phyloP scores from a whole-genome alignment of 2,888 invertebrate species.

The Cyclophora albipunctata region DNA sequence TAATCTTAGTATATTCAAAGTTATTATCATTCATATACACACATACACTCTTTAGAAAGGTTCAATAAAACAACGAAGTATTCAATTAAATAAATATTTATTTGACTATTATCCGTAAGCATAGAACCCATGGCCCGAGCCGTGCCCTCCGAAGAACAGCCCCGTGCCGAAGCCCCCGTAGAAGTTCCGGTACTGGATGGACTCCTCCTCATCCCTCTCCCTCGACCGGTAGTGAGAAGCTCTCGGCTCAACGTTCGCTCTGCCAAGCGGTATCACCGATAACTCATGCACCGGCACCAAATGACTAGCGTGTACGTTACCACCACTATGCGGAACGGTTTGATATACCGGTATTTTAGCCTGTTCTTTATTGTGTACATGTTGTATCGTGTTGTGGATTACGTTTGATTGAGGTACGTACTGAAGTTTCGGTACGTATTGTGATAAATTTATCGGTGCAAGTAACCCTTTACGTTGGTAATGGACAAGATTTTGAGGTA shows the following conservation, averaged over 20 bases:
- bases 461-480: slow-evolving; percentile 13
- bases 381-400: slow-evolving; percentile 36
- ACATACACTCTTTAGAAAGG: no score
- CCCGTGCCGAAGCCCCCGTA: slow-evolving; percentile 60
- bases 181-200: slow-evolving; percentile 44
- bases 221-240: slow-evolving; percentile 30
- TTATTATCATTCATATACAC: no score
- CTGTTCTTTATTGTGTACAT: slow-evolving; percentile 27
- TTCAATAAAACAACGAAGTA: slow-evolving; percentile 14
- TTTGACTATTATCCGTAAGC: slow-evolving; percentile 38
- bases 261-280: slow-evolving; percentile 55
- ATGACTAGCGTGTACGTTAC: slow-evolving; percentile 19
- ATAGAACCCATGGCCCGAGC: slow-evolving; percentile 62
- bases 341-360: slow-evolving; percentile 36
- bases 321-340: slow-evolving; percentile 30
- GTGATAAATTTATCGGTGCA: slow-evolving; percentile 36
- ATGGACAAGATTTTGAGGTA: slow-evolving; percentile 12
- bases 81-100: slow-evolving; percentile 6
- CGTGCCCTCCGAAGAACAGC: slow-evolving; percentile 56
- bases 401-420: slow-evolving; percentile 47
- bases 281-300: slow-evolving; percentile 50
- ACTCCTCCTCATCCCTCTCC: slow-evolving; percentile 35
- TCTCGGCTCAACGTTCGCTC: slow-evolving; percentile 29
- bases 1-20: no score
- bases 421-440: slow-evolving; percentile 39